Evolutionary conservation across 2,113 vertebrate species (phyloP), one percentile per base, ranked within the genome.

Genomic region (Hypomesus transpacificus): DNA sequence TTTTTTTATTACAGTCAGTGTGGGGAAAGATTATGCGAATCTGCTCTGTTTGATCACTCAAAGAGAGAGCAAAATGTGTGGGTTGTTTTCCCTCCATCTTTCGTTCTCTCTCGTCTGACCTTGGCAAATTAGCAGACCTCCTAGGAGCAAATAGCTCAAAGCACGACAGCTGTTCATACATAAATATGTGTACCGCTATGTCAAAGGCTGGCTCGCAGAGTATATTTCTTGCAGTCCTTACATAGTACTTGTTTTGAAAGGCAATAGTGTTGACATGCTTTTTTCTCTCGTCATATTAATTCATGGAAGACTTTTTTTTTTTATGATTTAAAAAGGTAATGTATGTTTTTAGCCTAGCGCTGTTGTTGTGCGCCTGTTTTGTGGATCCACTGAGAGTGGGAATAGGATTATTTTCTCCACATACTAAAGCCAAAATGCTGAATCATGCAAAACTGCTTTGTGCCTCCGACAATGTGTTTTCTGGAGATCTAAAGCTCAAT

Each of bases 121-220:
- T 84, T 87, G 80, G 16, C 50, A 57, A 72, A 74, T 83, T 68
- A 39, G 4, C 80, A 86, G 62, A 66, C 60, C 31, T 17, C 65
- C 39, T 24, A 39, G 68, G 53, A 69, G 20, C 72, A 87, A 86
- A 84, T 81, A 85, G 78, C 82, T 73, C n/a, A 34, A 50, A 79
- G 82, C 70, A 57, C 39, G 87, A 69, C 90, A 91, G 87, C 79
- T 90, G 89, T 82, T 86, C 87, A 86, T 86, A 84, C 83, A 88
- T 86, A 88, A 88, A 91, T 83, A 82, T 82, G 74, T 78, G 76
- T n/a, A 72, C 75, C 67, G 59, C 66, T 66, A 75, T 75, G 84
- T 85, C 87, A 85, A 68, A 76, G 67, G 66, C 73, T 24, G 52
- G 74, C 73, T 84, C 70, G 9, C 39, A 46, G 9, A 46, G 66